Base-by-base conservation (phyloP, 2,113 vertebrate species). In the Taurulus bubalis region DNA sequence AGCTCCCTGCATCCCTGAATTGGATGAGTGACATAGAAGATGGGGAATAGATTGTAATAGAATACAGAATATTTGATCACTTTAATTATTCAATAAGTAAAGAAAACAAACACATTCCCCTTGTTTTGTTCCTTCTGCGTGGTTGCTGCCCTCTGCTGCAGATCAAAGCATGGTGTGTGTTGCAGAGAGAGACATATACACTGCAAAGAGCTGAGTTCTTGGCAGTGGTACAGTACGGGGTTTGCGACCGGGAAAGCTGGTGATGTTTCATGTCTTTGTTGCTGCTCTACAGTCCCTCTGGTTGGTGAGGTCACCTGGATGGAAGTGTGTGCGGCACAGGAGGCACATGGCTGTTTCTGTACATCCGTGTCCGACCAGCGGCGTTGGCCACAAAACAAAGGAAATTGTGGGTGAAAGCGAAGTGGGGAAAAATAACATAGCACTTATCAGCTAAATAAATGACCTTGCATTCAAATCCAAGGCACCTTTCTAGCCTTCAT, bases 221-320 rank as follows among this genome's bases (percentile, higher is more conserved):
- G 66, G 74, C 75, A 77, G 47, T 34, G 6, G 40, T 51, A n/a
- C 34, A 18, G 42, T 16, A 40, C 59, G 32, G 34, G 58, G 30
- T 60, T 56, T 65, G 51, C 0, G n/a, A 75, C 45, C n/a, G 40
- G 71, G 71, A 11, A 63, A 51, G 64, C 49, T 58, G 42, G 45
- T 71, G 30, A 58, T 49, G 36, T 69, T 18, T 79, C 12, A 12
- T 65, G n/a, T 67, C 53, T 62, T 55, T 76, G 60, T 66, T 75
- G 34, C 26, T 28, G 24, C 32, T 16, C 53, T 16, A 24, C 5
- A 26, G 22, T 59, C 38, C 15, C 59, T 65, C 58, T 60, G 32
- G 53, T 66, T 56, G 30, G 18, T 77, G 51, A 68, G 4, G 20
- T 3, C 16, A 51, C 22, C 45, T 51, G 14, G 16, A 22, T 1